These are phyloP conservation scores for Protophormia terraenovae DNA, from an alignment of 2,888 invertebrate genomes.

Conservation along the genomic window DNA sequence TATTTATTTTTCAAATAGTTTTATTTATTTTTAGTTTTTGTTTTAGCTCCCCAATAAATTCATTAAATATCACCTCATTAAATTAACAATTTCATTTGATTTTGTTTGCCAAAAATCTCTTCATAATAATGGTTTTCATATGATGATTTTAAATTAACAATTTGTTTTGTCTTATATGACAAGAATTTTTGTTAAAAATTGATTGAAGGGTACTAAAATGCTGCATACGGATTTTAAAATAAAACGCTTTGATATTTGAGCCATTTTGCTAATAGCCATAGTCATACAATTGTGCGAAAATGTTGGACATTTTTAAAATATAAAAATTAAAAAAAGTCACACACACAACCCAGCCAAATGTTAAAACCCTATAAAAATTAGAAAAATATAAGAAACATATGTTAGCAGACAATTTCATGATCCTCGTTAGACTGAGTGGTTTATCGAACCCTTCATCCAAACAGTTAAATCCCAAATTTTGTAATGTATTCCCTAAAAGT, in stretches of 20 bases:
- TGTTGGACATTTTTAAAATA: not conserved
- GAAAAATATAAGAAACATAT: no score
- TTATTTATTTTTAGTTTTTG: not conserved
- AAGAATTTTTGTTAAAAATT: slow-evolving; percentile 15
- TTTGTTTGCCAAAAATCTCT: not conserved
- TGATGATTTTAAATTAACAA: slow-evolving; percentile 44
- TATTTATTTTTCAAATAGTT: not conserved
- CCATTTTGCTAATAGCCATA: slow-evolving; percentile 76
- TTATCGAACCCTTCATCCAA: no score
- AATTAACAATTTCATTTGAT: not conserved
- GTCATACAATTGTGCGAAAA: not conserved
- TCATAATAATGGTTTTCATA: not conserved
- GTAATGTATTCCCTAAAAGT: no score
- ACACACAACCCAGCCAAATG: not conserved
- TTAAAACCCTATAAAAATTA: no score
- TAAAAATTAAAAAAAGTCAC: not conserved
- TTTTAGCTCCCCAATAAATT: not conserved
- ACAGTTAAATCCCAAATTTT: no score
- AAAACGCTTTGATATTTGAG: slow-evolving; percentile 77
- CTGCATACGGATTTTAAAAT: not conserved
- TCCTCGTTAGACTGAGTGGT: no score
- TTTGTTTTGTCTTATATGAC: slow-evolving; percentile 52
- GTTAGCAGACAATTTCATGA: no score
- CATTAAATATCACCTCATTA: not conserved
- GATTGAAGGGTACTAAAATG: not conserved